Evolutionary conservation across 2,888 invertebrate genomes (phyloP).

Genomic region (Hirtodrosophila alboralis): DNA sequence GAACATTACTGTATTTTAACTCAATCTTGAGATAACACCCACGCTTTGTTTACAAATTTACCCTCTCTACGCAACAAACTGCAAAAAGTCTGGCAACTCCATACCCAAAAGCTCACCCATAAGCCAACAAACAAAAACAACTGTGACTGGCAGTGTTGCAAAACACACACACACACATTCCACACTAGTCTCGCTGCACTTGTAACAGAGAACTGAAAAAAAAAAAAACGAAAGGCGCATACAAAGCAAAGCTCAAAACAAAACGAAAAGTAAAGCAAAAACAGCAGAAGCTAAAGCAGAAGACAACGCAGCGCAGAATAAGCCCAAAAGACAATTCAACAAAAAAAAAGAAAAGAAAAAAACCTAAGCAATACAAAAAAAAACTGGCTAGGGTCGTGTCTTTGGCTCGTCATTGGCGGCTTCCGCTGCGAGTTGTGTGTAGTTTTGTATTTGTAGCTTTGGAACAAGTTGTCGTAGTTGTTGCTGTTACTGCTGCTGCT

Average conservation of each 20-base stretch:
- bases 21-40: slow-evolving; percentile 18
- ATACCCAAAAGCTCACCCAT: slow-evolving; percentile 14
- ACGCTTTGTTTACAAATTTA: slow-evolving; percentile 34
- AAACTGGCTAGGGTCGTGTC: slow-evolving; percentile 55
- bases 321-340: slow-evolving; percentile 22
- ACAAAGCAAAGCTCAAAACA: slow-evolving; percentile 65
- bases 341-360: slow-evolving; percentile 46
- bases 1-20: slow-evolving; percentile 1
- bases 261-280: slow-evolving; percentile 19
- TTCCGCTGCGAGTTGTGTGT: slow-evolving; percentile 63
- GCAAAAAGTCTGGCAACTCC: neutral
- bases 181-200: slow-evolving; percentile 47
- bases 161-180: slow-evolving; percentile 44
- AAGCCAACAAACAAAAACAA: slow-evolving; percentile 19
- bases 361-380: slow-evolving; percentile 34
- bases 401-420: slow-evolving; percentile 74
- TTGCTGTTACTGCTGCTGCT: slow-evolving; percentile 19
- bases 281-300: slow-evolving; percentile 16
- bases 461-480: slow-evolving; percentile 55
- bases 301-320: slow-evolving; percentile 22
- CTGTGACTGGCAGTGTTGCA: slow-evolving; percentile 54
- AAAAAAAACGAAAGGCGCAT: slow-evolving; percentile 56
- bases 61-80: slow-evolving; percentile 17
- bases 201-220: slow-evolving; percentile 44
- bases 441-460: slow-evolving; percentile 53